Evolutionary conservation across 2,113 vertebrate genomes (phyloP).

Genomic region (Ophiodon elongatus): DNA sequence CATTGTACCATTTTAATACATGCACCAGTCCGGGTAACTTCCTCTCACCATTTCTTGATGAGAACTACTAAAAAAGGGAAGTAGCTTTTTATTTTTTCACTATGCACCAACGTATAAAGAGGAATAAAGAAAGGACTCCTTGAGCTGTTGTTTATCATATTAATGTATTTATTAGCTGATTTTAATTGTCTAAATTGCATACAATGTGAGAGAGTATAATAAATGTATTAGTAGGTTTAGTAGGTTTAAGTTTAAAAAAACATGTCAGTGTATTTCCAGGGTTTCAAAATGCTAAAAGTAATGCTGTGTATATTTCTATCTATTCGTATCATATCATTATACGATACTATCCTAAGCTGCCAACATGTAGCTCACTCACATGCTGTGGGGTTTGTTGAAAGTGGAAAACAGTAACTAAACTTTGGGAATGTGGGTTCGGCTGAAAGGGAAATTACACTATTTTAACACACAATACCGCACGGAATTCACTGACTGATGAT

Average conservation of each 20-base stretch:
- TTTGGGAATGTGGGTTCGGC: not conserved
- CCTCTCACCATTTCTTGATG: not conserved
- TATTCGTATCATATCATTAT: not conserved
- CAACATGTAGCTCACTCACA: not conserved
- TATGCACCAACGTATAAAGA: not conserved
- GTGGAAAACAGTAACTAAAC: not conserved
- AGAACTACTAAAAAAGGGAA: not conserved
- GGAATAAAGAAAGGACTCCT: not conserved
- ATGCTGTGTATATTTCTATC: not conserved
- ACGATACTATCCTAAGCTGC: not conserved
- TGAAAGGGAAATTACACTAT: conserved; percentile 4
- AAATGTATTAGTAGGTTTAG: not conserved
- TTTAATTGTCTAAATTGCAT: not conserved
- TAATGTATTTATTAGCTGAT: not conserved
- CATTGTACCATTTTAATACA: not conserved
- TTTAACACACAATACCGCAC: conserved; percentile 16
- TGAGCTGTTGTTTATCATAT: not conserved
- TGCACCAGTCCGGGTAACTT: not conserved
- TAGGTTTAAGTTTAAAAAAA: not conserved
- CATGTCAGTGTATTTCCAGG: not conserved
- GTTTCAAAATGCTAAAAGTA: not conserved
- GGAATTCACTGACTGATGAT: conserved; percentile 5
- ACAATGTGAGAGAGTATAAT: not conserved
- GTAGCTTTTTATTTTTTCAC: no score
- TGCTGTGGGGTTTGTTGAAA: not conserved